These are phyloP conservation scores for Tridacna gigas DNA, from an alignment of 2,888 invertebrate genomes.

Conservation along the genomic window DNA sequence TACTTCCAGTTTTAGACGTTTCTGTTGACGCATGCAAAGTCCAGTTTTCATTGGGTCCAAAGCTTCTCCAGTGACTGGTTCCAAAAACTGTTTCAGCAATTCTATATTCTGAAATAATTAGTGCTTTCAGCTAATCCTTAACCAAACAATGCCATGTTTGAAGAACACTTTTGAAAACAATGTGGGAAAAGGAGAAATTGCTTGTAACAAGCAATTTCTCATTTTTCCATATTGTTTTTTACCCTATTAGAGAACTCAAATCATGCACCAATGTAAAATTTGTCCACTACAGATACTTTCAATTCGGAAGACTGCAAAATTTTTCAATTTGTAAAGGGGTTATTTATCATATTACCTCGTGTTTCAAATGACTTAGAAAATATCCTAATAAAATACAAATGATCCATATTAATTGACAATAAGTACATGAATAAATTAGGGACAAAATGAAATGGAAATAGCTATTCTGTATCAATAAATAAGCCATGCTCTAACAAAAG, in stretches of 20 bases:
- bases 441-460: too few relatives aligned
- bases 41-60: constrained; percentile 83
- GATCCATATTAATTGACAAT: too few relatives aligned
- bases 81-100: constrained; percentile 95
- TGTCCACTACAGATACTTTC: too few relatives aligned
- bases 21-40: constrained; percentile 93
- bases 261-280: too few relatives aligned
- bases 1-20: constrained; percentile 91
- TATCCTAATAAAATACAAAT: too few relatives aligned
- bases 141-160: background rate
- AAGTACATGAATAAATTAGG: too few relatives aligned
- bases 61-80: constrained; percentile 92
- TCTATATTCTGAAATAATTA: constrained; percentile 83
- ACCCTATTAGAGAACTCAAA: background rate
- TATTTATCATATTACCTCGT: too few relatives aligned
- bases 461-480: too few relatives aligned
- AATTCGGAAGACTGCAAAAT: too few relatives aligned
- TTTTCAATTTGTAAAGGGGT: too few relatives aligned
- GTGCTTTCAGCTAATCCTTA: background rate
- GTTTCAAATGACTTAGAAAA: too few relatives aligned
- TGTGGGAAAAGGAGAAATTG: background rate
- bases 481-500: too few relatives aligned
- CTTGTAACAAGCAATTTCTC: background rate
- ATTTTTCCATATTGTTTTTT: background rate
- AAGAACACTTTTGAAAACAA: background rate